Evolutionary conservation across 2,113 vertebrate genomes (phyloP), one percentile per base, ranked within the genome.

Genomic region (Sphaerodactylus townsendi): DNA sequence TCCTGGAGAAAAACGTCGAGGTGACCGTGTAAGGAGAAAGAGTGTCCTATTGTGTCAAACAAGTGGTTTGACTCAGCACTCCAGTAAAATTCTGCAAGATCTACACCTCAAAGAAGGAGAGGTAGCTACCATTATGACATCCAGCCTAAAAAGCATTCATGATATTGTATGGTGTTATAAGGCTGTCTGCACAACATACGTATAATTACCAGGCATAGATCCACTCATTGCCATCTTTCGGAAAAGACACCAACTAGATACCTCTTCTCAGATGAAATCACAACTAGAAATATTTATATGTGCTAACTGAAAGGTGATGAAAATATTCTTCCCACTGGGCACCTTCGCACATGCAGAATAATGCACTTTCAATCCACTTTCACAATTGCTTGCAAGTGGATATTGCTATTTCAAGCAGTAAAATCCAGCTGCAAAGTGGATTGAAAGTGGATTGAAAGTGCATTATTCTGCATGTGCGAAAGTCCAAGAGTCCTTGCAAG

Each of bases 191-290:
- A 39, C 28, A 66, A 44, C 15, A 30, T 39, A 19, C 8, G 53
- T 17, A 56, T 25, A 8, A 25, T n/a, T 72, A 37, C n/a, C 56
- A 41, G 21, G 1, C 39, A 44, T 44, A 11, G 14, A 3, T n/a
- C 28, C 4, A 10, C 14, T 69, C 35, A 50, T 19, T 10, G 59
- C 25, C 35, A 17, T 46, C 14, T 4, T 0, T 0, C 0, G 50
- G 76, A 37, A 75, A 84, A 15, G 6, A 66, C 30, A 39, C 33
- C 66, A 37, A 79, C 37, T 30, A 48, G 39, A 72, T 71, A 21
- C 11, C 50, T 71, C 76, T 69, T 59, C 35, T 64, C 66, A 11
- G 35, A 19, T 44, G 75, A 21, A 44, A 72, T 23, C 15, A 10
- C 5, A 69, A 21, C 10, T n/a, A 4, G 41, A 41, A 21, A 4